Evolutionary conservation across 2,888 invertebrate species (phyloP).

Genomic region (Hypselothyrea guttata): DNA sequence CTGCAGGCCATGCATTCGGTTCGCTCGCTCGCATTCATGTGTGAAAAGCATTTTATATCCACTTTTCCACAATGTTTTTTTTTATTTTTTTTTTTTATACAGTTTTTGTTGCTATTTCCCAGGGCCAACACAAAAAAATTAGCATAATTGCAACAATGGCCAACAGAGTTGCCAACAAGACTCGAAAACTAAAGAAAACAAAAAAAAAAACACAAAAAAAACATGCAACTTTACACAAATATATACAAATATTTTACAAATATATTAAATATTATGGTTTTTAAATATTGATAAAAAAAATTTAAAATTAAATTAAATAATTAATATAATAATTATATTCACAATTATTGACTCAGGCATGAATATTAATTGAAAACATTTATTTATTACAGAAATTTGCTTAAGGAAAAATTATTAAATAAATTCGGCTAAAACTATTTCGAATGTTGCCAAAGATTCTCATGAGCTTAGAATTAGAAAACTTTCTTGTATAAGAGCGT

Average conservation of each 20-base stretch:
- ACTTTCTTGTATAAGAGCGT: too few relatives aligned
- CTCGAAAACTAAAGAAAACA: background rate
- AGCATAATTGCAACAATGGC: slow-evolving; percentile 54
- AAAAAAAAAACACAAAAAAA: background rate
- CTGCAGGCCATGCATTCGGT: slow-evolving; percentile 52
- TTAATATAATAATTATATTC: too few relatives aligned
- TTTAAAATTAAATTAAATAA: background rate
- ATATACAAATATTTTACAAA: too few relatives aligned
- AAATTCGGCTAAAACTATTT: too few relatives aligned
- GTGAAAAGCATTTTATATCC: slow-evolving; percentile 72
- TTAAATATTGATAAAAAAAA: background rate
- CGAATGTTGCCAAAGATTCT: too few relatives aligned
- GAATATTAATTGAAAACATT: too few relatives aligned
- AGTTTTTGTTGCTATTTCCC: slow-evolving; percentile 30
- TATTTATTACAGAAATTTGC: too few relatives aligned
- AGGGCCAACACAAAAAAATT: slow-evolving; percentile 38
- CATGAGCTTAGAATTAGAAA: too few relatives aligned
- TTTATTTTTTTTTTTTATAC: slow-evolving; percentile 6
- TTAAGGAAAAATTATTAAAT: too few relatives aligned
- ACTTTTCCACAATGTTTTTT: slow-evolving; percentile 46
- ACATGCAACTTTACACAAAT: too few relatives aligned
- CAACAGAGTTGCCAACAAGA: slow-evolving; percentile 38
- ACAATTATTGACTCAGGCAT: too few relatives aligned
- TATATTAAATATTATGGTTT: too few relatives aligned
- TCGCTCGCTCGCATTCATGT: slow-evolving; percentile 75